Evolutionary conservation across 2,888 invertebrate species (phyloP).

Genomic region (Meteorus colon): DNA sequence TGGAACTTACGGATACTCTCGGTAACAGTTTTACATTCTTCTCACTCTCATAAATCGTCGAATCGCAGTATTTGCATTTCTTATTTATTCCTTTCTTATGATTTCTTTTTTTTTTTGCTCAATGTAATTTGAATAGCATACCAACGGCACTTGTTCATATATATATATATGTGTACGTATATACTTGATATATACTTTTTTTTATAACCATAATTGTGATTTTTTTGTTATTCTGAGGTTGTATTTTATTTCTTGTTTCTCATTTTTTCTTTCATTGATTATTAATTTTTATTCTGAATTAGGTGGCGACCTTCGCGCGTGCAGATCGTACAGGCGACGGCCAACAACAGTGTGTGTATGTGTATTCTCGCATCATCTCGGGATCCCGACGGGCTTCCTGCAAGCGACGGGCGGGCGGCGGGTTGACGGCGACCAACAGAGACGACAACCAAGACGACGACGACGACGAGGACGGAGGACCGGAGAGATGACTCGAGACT

Average conservation of each 20-base stretch:
- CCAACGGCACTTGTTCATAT: slow-evolving; percentile 42
- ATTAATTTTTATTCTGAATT: slow-evolving; percentile 52
- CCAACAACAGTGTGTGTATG: slow-evolving; percentile 31
- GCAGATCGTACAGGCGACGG: slow-evolving; percentile 57
- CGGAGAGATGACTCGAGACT: slow-evolving; percentile 57
- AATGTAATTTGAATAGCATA: slow-evolving; percentile 26
- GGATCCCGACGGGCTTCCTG: slow-evolving; percentile 72
- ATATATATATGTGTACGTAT: slow-evolving; percentile 28
- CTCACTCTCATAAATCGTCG: slow-evolving; percentile 3
- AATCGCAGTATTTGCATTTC: background rate
- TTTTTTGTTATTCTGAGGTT: background rate
- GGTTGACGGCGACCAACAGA: slow-evolving; percentile 61
- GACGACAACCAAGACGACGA: slow-evolving; percentile 48
- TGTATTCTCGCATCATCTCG: slow-evolving; percentile 55
- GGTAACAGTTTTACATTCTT: background rate
- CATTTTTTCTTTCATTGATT: slow-evolving; percentile 35
- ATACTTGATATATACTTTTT: slow-evolving; percentile 23
- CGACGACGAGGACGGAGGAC: slow-evolving; percentile 56
- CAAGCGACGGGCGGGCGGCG: slow-evolving; percentile 60
- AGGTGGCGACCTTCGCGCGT: slow-evolving; percentile 66
- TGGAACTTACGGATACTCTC: background rate
- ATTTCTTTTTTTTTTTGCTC: slow-evolving; percentile 9
- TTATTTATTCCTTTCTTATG: slow-evolving; percentile 20
- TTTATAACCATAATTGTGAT: slow-evolving; percentile 24
- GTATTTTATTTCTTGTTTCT: slow-evolving; percentile 22